Evolutionary conservation across 2,797 vertebrate species (phyloP).

Genomic region (Enteromius viviparus): DNA sequence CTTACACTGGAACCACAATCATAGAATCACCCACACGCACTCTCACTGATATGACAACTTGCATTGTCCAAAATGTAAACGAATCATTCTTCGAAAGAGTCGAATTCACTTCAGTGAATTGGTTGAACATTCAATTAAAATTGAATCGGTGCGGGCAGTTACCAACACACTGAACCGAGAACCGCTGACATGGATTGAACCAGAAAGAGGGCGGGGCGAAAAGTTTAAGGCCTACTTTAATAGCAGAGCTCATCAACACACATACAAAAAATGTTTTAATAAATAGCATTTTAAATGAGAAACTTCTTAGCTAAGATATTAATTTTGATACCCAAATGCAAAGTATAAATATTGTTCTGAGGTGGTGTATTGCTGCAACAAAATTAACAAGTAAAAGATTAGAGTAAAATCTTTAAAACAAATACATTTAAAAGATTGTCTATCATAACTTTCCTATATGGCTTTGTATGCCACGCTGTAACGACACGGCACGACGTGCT

Average conservation of each 20-base stretch:
- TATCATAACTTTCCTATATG: neutral
- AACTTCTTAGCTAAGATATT: too few relatives aligned
- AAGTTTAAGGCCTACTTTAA: neutral
- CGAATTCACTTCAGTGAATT: neutral
- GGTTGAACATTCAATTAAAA: neutral
- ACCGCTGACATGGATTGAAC: neutral
- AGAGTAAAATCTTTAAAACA: neutral
- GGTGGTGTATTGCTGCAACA: neutral
- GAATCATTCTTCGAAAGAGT: constrained; percentile 8
- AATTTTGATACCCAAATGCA: neutral
- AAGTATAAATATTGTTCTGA: neutral
- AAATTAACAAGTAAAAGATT: neutral
- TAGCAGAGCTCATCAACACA: neutral
- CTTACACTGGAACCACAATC: neutral
- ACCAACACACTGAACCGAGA: neutral
- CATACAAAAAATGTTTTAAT: neutral
- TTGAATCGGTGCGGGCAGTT: neutral
- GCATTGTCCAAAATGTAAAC: neutral
- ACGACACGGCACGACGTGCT: neutral
- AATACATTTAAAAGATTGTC: neutral
- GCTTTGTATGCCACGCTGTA: neutral
- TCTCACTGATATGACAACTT: neutral
- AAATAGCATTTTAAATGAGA: neutral
- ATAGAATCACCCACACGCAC: neutral
- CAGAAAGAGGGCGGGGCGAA: neutral